phyloP scores from a whole-genome alignment of 2,888 invertebrate genomes.

The Luffia ferchaultella region DNA sequence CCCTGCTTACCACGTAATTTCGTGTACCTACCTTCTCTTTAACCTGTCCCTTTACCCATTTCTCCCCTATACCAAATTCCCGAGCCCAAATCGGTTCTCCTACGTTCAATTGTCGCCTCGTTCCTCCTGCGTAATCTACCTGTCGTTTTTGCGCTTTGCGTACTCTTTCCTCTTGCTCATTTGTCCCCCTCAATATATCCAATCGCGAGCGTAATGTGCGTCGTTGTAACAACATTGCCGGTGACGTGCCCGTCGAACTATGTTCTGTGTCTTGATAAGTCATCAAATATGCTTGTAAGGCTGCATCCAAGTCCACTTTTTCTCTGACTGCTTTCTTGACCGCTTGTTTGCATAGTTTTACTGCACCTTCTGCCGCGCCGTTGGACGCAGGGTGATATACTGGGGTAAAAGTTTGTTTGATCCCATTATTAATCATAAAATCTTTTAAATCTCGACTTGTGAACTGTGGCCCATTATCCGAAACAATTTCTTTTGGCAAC shows the following conservation, averaged over 20 bases:
- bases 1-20: too few species aligned
- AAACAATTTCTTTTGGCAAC: constrained; percentile 5
- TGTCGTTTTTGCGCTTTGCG: too few species aligned
- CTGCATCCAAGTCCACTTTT: constrained; percentile 2
- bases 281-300: constrained; percentile 5
- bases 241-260: constrained; percentile 4
- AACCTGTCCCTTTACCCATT: too few species aligned
- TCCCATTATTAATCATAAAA: constrained; percentile 5
- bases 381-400: background rate
- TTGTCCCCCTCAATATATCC: too few species aligned
- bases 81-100: too few species aligned
- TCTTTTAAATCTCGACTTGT: constrained; percentile 1
- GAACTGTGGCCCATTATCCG: constrained; percentile 9
- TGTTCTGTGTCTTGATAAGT: constrained; percentile 7
- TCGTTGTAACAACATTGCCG: constrained; percentile 2
- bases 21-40: too few species aligned
- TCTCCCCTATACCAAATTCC: too few species aligned
- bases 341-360: constrained; percentile 2
- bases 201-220: too few species aligned
- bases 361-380: constrained; percentile 4
- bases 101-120: too few species aligned
- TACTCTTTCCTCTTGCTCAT: too few species aligned
- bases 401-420: constrained; percentile 3
- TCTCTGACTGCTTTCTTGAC: constrained; percentile 6
- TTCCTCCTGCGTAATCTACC: too few species aligned